Base-by-base conservation (phyloP, 2,113 vertebrate genomes). In the Salminus brasiliensis region DNA sequence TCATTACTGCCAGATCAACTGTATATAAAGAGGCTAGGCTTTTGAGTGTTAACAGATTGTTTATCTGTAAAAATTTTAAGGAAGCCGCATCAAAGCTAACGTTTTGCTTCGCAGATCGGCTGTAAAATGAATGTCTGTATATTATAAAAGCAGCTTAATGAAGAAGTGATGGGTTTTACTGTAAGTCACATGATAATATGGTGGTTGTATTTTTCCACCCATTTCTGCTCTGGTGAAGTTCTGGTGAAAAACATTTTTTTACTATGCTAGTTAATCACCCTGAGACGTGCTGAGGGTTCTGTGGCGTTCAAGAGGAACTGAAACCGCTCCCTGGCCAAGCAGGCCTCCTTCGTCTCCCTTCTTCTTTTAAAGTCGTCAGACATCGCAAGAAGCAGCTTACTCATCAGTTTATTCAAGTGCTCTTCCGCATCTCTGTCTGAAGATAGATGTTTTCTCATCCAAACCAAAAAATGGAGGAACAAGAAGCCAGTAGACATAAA, bases 241-340 rank as follows among this genome's bases (percentile, higher is more conserved):
- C 23, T 5, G 15, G 25, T 18, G n/a, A 34, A 9, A 18, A 4
- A 8, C 1, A 6, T 21, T 13, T 43, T 41, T 8, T 39, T 21
- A 57, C 15, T 3, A 2, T 2, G 10, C 23, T 16, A 67, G 16
- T 43, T 8, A 57, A 66, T 69, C 34, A 55, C 9, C 25, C 8
- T 23, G 18, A 45, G 1, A 57, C 10, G 27, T 45, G 39, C 43
- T 47, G 21, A 29, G 18, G 36, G 11, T 3, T 18, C n/a, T 55
- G 32, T n/a, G 21, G 5, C 55, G 12, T 53, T 23, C 32, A 55
- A 45, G 1, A 67, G 49, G 68, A 81, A 81, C 15, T 72, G 80
- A 81, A 81, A 81, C 29, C 7, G 25, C 49, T 60, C 23, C 34
- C 8, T 25, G 30, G 43, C 25, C 16, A 15, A 45, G 43, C 4